Conservation (phyloP, 2,888 invertebrate species). For the Chloromyia formosa region DNA sequence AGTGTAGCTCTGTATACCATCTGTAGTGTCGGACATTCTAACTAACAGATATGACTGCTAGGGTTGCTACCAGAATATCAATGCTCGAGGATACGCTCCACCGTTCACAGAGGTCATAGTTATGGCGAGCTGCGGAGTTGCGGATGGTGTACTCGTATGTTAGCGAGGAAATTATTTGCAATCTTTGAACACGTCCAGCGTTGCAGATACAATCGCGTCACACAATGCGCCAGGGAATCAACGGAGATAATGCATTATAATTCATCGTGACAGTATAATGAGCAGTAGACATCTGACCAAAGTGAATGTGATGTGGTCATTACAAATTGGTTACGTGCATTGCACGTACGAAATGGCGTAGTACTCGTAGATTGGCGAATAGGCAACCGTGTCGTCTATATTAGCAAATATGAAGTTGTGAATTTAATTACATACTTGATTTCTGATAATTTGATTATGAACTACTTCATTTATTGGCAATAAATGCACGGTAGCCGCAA, state of each 20-base stretch:
- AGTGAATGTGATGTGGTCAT: constrained; percentile 10
- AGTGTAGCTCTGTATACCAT: neutral
- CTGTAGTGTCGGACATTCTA: neutral
- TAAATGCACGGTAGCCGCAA: neutral
- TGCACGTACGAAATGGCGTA: neutral
- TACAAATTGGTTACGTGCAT: neutral
- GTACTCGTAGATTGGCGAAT: neutral
- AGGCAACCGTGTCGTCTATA: no score
- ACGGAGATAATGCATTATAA: constrained; percentile 28
- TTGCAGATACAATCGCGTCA: constrained; percentile 35
- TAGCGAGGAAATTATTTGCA: constrained; percentile 35
- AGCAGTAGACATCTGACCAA: constrained; percentile 13
- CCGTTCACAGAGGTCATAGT: neutral
- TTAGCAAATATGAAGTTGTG: neutral
- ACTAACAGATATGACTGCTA: constrained; percentile 8
- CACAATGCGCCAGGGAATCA: constrained; percentile 33
- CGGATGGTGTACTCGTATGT: neutral
- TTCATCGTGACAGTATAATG: constrained; percentile 20
- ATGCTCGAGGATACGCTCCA: neutral
- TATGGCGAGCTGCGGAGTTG: neutral
- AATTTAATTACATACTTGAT: constrained; percentile 16
- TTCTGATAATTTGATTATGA: constrained; percentile 7
- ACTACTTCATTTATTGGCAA: neutral
- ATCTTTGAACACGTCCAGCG: constrained; percentile 32
- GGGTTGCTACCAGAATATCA: constrained; percentile 8